Conservation (phyloP, 2,113 vertebrate species). For the Rhodinocichla rosea region DNA sequence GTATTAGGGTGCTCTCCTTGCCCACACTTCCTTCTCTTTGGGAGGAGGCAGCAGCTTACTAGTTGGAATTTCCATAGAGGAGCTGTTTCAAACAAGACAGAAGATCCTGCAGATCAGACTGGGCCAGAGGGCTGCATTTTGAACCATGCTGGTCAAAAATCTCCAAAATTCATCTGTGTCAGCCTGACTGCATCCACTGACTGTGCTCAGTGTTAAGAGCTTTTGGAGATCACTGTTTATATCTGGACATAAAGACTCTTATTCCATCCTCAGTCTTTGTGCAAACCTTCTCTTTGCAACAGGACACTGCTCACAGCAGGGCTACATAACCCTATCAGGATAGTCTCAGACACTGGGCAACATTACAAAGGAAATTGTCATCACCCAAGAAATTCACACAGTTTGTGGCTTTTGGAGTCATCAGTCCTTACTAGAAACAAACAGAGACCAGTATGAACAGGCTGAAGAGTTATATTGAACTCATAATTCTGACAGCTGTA, state of each 20-base stretch:
- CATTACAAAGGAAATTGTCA: not conserved
- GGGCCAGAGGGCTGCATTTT: not conserved
- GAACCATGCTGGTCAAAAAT: not conserved
- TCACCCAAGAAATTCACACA: not conserved
- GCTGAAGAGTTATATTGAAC: not conserved
- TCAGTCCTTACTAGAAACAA: not conserved
- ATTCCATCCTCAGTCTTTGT: not conserved
- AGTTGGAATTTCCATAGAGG: not conserved
- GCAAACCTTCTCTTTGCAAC: not conserved
- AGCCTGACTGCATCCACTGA: not conserved
- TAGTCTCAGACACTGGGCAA: not conserved
- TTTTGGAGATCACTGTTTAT: not conserved
- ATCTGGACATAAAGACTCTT: not conserved
- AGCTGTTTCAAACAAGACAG: not conserved
- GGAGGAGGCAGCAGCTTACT: not conserved
- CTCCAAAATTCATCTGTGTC: not conserved
- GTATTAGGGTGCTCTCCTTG: not conserved
- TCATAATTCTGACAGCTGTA: not conserved
- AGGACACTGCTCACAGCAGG: not conserved
- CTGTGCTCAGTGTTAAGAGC: not conserved
- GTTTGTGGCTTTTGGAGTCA: not conserved
- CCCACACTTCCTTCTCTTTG: not conserved
- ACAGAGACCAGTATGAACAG: not conserved
- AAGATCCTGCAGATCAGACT: not conserved
- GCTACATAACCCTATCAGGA: not conserved